These are phyloP conservation scores for Atherinosoma microstoma DNA, from an alignment of 2,797 vertebrate species.

Conservation along the genomic window DNA sequence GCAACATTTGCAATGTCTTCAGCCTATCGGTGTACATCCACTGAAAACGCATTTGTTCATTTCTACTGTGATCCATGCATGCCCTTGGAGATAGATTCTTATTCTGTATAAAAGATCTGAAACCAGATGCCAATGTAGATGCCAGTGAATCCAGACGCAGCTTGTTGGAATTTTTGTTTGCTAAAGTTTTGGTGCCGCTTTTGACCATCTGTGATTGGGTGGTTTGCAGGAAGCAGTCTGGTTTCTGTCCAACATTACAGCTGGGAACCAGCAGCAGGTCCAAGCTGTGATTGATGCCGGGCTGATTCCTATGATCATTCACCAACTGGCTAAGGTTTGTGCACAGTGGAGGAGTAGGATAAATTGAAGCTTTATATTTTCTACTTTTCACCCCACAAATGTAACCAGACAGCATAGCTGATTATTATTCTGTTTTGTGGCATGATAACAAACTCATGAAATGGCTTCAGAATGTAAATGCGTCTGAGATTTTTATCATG, in stretches of 20 bases:
- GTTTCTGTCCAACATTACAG: constrained; percentile 99
- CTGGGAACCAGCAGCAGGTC: constrained; percentile 99
- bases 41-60: too few species aligned
- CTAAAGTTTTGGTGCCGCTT: not conserved
- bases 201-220: constrained; percentile 48
- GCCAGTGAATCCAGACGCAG: not conserved
- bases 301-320: constrained; percentile 99
- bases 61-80: too few species aligned
- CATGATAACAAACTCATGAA: constrained; percentile 4
- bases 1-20: too few species aligned
- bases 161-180: not conserved
- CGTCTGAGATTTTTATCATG: constrained; percentile 5
- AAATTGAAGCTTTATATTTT: not conserved
- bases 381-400: constrained; percentile 11
- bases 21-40: too few species aligned
- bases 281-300: constrained; percentile 98
- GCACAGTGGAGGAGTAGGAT: not conserved
- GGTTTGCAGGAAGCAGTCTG: constrained; percentile 94
- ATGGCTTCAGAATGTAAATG: not conserved
- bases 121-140: not conserved
- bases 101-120: too few species aligned
- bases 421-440: constrained; percentile 7
- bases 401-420: not conserved
- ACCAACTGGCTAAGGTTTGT: constrained; percentile 97
- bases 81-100: not conserved